Evolutionary conservation across 2,888 invertebrate genomes (phyloP), one percentile per base, ranked within the genome.

Genomic region (Steinernema scapterisci): DNA sequence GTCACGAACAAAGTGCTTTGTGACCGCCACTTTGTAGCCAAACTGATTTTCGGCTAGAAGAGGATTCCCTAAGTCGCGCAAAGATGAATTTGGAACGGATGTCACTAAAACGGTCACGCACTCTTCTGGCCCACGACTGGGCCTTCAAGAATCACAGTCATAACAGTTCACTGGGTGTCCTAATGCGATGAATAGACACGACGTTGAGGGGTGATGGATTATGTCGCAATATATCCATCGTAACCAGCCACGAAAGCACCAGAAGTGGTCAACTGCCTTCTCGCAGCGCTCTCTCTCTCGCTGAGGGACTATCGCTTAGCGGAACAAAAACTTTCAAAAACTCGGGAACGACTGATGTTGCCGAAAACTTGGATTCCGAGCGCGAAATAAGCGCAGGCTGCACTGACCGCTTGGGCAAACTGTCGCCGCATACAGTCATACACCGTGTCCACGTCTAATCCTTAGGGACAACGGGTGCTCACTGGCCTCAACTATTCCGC

Each of bases 381-480:
- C 38, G 38, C 38, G 38, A 38, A 38, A 38, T 3, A 38, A 38
- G 38, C 38, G 38, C 38, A 38, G 38, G 38, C 38, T 9, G 38
- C n/a, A 48, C 48, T 48, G 48, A 48, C 48, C 19, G 13, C 19
- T 48, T n/a, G 13, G 48, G 19, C n/a, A 63, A 16, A 25, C 63
- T 27, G 63, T 27, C 63, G 63, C 27, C 31, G 25, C 25, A 11
- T 1, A 11, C 63, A 1, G 63, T 38, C 63, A n/a, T 25, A 63
- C 63, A 63, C 63, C 63, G 63, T 31, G 31, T 63, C 63, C 63
- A 31, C 63, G 63, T 31, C 63, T 63, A 63, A 63, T 63, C 63
- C 63, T 63, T 16, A 63, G 63, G 31, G 63, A 63, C 63, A 63
- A 63, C 63, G 63, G 63, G 63, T 63, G 63, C 63, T 63, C 63